Percentiles rank a stretch among this genome's conserved stretches.
These are phyloP conservation scores for Cetonia aurata DNA, from an alignment of 2,888 invertebrate species.

Conservation along the genomic window DNA sequence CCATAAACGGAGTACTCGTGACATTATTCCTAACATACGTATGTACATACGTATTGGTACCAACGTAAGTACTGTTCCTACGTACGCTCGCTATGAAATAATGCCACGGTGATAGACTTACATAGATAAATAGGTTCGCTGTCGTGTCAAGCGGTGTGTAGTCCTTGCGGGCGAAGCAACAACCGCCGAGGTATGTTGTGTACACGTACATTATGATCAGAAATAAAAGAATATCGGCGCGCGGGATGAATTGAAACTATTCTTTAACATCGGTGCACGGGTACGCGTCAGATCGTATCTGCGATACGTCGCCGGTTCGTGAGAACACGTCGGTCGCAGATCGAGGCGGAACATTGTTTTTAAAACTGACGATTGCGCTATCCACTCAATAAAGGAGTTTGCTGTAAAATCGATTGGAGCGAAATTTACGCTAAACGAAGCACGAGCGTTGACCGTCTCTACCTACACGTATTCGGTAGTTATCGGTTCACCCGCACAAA, in stretches of 20 bases:
- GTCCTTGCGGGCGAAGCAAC: too few species aligned
- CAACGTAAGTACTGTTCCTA: not conserved
- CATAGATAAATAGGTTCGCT: conserved; percentile 18
- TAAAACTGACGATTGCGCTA: too few species aligned
- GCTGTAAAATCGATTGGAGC: too few species aligned
- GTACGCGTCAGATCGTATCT: too few species aligned
- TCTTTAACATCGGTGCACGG: not conserved
- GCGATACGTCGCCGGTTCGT: too few species aligned
- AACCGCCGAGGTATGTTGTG: not conserved
- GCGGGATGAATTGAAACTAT: conserved; percentile 21
- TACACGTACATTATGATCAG: not conserved
- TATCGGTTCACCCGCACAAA: too few species aligned
- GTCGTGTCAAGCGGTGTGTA: conserved; percentile 1
- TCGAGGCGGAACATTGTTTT: too few species aligned
- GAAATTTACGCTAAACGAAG: too few species aligned
- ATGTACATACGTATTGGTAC: not conserved
- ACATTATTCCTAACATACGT: conserved; percentile 7
- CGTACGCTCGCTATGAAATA: not conserved
- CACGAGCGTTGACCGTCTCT: too few species aligned
- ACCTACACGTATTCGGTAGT: too few species aligned
- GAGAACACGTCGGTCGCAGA: too few species aligned
- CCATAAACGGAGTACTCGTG: conserved; percentile 13
- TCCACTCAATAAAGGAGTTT: too few species aligned
- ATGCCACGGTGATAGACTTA: conserved; percentile 9
- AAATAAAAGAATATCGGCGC: not conserved